Conservation (phyloP, 2,888 invertebrate genomes). For the Phoenoteleia sp. region DNA sequence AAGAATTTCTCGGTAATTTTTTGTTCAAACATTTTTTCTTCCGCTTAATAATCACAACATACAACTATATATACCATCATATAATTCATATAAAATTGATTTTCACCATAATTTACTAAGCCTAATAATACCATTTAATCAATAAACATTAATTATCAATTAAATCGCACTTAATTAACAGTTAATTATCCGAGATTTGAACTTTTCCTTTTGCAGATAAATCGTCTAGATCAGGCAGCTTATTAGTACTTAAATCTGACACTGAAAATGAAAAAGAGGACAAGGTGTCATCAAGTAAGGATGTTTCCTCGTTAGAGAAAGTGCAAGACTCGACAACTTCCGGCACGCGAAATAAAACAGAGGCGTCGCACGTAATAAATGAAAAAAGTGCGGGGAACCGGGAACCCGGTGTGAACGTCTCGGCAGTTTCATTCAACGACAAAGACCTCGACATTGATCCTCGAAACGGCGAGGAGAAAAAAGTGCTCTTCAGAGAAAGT, state of each 20-base stretch:
- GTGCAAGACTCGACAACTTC: constrained; percentile 24
- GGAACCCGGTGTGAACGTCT: not conserved
- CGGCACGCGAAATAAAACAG: constrained; percentile 22
- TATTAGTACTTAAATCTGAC: no score
- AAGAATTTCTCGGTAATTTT: no score
- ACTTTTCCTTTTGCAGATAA: constrained; percentile 4
- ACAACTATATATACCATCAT: no score
- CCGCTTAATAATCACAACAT: no score
- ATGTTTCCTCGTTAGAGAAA: constrained; percentile 45
- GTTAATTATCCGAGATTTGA: no score
- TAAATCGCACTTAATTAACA: no score
- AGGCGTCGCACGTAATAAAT: not conserved
- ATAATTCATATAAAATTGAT: no score
- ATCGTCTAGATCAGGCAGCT: not conserved
- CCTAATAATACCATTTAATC: no score
- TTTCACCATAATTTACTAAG: no score
- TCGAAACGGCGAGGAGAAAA: not conserved
- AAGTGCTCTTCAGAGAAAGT: constrained; percentile 11
- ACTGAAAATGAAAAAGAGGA: not conserved
- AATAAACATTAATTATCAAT: no score
- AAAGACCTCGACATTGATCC: constrained; percentile 31
- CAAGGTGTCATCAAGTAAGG: constrained; percentile 1
- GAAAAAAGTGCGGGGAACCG: constrained; percentile 16
- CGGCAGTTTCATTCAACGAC: constrained; percentile 3
- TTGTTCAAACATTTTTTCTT: no score